Percentiles rank a stretch among this genome's conserved stretches.
phyloP scores from a whole-genome alignment of 1,140 invertebrate genomes.

The Brachionus rubens region DNA sequence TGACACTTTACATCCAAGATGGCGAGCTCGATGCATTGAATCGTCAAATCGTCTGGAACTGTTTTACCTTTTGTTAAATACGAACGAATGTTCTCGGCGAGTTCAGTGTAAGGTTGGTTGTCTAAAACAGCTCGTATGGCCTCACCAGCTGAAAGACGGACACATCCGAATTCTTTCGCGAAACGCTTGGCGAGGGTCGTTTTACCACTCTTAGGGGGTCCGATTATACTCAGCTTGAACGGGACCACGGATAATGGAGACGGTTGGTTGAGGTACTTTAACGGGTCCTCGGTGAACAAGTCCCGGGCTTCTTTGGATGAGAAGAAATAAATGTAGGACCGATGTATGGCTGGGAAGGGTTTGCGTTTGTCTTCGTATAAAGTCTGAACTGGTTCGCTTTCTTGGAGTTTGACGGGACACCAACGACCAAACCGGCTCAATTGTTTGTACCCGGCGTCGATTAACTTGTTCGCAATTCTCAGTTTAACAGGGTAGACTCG shows the following conservation, averaged over 20 bases:
- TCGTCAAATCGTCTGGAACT: constrained; percentile 57
- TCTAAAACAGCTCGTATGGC: constrained; percentile 55
- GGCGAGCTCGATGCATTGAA: constrained; percentile 55
- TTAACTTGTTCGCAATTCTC: constrained; percentile 53
- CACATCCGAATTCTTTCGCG: constrained; percentile 57
- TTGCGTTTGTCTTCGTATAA: constrained; percentile 54
- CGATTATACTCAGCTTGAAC: constrained; percentile 57
- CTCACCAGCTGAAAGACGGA: constrained; percentile 58
- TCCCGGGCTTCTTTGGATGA: constrained; percentile 52
- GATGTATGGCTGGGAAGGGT: constrained; percentile 56
- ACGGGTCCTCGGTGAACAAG: constrained; percentile 55
- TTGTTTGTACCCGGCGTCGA: constrained; percentile 59
- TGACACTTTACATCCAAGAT: constrained; percentile 58
- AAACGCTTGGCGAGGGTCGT: constrained; percentile 59
- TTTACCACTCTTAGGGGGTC: constrained; percentile 61
- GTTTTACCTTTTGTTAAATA: constrained; percentile 54
- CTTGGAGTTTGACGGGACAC: constrained; percentile 58
- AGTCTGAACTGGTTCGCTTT: constrained; percentile 57
- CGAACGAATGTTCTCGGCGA: constrained; percentile 53
- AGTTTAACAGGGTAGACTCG: constrained; percentile 57
- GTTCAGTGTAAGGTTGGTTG: constrained; percentile 53
- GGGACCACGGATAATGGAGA: constrained; percentile 59
- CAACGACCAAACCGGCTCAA: constrained; percentile 59
- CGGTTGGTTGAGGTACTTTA: constrained; percentile 55
- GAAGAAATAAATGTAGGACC: constrained; percentile 58